Base-by-base conservation (phyloP, 2,113 vertebrate genomes). In the Siphamia tubifer region DNA sequence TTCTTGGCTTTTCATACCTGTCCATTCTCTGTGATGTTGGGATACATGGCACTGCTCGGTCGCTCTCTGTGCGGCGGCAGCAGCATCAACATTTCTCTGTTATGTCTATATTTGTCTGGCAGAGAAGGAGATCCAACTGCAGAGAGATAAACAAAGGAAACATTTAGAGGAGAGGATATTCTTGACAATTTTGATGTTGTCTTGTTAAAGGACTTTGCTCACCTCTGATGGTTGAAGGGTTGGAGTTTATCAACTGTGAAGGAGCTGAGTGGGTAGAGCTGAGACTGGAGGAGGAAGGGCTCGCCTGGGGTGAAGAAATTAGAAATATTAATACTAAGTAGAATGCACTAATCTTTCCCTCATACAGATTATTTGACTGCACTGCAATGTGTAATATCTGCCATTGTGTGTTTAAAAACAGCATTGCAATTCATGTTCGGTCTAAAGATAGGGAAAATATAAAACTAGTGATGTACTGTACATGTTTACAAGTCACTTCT, bases 261-360 rank as follows among this genome's bases (percentile, higher is more conserved):
- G 98, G 96, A 0, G 96, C 97, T 0, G 98, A 99, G 88, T 99
- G 96, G 62, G 97, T 98, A 72, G 96, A 99, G 87, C 96, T 98
- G 70, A 99, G 90, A 84, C 96, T 99, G 77, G 96, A 97, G 51
- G 96, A 96, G 83, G 96, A 98, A 79, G 96, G 96, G 87, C 96
- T 98, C 51, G 96, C 94, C 95, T 99, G 91, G 77, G 92, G 30
- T 0, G 2, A 48, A n/a, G n/a, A n/a, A n/a, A n/a, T n/a, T n/a
- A n/a, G n/a, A n/a, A n/a, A n/a, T n/a, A n/a, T n/a, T n/a, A n/a
- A n/a, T n/a, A n/a, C n/a, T n/a, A n/a, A n/a, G n/a, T n/a, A n/a
- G n/a, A n/a, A n/a, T n/a, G n/a, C n/a, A n/a, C n/a, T n/a, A n/a
- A n/a, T n/a, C n/a, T n/a, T n/a, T n/a, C n/a, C n/a, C n/a, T n/a